Evolutionary conservation across 2,113 vertebrate species (phyloP).

Genomic region (Apodemus sylvaticus): DNA sequence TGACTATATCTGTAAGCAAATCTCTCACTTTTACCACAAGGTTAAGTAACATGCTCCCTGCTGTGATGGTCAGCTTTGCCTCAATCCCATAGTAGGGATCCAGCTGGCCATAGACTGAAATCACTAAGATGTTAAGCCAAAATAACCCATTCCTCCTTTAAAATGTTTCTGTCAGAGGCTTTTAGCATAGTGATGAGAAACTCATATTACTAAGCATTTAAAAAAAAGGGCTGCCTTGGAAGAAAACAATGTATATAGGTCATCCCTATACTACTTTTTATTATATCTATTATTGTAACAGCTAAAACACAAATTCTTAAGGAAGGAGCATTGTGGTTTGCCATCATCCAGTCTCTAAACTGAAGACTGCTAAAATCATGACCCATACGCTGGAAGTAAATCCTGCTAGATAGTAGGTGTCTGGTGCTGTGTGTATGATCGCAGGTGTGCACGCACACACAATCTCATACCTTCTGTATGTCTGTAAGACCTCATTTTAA

Average conservation of each 20-base stretch:
- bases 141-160: not conserved
- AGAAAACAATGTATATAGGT: not conserved
- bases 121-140: not conserved
- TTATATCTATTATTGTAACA: not conserved
- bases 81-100: not conserved
- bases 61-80: not conserved
- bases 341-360: not conserved
- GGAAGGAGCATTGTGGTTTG: not conserved
- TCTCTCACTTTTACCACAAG: not conserved
- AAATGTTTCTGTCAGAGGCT: not conserved
- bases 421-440: no score
- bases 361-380: constrained; percentile 3
- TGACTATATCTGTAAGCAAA: not conserved
- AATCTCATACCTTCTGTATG: not conserved
- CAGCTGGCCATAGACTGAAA: not conserved
- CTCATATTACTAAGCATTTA: not conserved
- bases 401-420: not conserved
- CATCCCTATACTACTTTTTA: not conserved
- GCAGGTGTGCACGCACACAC: not conserved
- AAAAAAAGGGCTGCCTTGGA: not conserved
- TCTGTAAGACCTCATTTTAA: not conserved
- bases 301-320: not conserved
- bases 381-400: not conserved
- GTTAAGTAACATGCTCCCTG: no score
- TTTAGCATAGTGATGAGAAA: not conserved